These are phyloP conservation scores for Lamellibrachia satsuma DNA, from an alignment of 2,888 invertebrate genomes.

Conservation along the genomic window DNA sequence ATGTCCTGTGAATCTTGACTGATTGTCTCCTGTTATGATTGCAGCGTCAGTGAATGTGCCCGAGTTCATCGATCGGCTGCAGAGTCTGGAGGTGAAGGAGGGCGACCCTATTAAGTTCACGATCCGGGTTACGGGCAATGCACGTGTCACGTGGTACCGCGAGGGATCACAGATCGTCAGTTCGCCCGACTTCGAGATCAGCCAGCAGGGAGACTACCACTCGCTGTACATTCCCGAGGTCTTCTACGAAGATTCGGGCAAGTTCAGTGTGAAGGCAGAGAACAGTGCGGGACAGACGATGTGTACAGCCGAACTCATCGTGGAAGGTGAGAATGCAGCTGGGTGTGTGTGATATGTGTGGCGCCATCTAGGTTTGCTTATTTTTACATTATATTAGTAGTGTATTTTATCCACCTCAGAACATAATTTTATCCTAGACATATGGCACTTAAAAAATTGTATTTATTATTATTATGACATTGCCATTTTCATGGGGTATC, in stretches of 20 bases:
- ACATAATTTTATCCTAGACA: too few relatives aligned
- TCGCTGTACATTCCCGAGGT: conserved; percentile 85
- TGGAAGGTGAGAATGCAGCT: conserved; percentile 62
- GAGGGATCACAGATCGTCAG: conserved; percentile 94
- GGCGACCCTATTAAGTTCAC: conserved; percentile 60
- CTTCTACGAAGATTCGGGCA: conserved; percentile 95
- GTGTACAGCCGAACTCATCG: conserved; percentile 81
- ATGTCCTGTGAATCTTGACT: background rate
- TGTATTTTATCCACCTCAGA: too few relatives aligned
- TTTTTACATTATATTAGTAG: too few relatives aligned
- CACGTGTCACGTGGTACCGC: conserved; percentile 86
- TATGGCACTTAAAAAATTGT: too few relatives aligned
- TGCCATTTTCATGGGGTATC: background rate
- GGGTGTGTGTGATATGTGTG: background rate
- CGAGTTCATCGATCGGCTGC: conserved; percentile 81
- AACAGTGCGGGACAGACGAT: conserved; percentile 68
- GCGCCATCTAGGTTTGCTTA: background rate
- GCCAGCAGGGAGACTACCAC: conserved; percentile 66
- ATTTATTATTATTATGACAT: too few relatives aligned
- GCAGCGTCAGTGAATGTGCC: conserved; percentile 83
- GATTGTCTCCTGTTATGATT: conserved; percentile 29
- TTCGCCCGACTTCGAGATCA: conserved; percentile 81
- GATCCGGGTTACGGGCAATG: conserved; percentile 60
- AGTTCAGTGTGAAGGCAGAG: conserved; percentile 80
- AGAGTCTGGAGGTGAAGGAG: conserved; percentile 73